A percentile compares a stretch with the other conserved stretches of the same genome.
phyloP scores from a whole-genome alignment of 2,888 invertebrate genomes.

The Aelia acuminata region DNA sequence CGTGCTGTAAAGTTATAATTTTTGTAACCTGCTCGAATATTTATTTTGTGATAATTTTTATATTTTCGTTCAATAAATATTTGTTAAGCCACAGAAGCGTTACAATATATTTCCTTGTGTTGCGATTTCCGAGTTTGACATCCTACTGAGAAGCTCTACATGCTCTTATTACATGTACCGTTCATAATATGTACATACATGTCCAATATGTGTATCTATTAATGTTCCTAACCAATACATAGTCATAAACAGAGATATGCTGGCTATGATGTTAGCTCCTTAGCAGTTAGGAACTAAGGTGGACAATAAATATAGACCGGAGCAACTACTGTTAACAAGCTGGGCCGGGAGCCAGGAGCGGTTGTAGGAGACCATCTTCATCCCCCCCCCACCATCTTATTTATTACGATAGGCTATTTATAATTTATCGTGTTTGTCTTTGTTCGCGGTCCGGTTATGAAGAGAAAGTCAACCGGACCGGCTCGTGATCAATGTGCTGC shows the following conservation, averaged over 20 bases:
- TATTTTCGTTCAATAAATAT: no score
- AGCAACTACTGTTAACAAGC: constrained; percentile 24
- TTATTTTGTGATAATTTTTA: no score
- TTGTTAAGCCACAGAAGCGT: no score
- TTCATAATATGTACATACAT: background rate
- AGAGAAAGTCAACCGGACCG: background rate
- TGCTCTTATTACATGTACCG: no score
- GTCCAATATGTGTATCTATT: background rate
- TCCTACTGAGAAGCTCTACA: no score
- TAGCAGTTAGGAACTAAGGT: background rate
- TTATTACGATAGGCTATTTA: constrained; percentile 23
- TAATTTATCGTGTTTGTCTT: constrained; percentile 7
- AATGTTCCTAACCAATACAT: background rate
- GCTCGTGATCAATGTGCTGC: background rate
- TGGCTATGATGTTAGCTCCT: background rate
- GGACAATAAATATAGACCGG: constrained; percentile 13
- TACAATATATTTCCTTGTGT: no score
- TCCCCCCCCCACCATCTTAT: background rate
- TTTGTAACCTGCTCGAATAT: no score
- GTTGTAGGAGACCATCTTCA: constrained; percentile 1
- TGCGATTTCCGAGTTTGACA: no score
- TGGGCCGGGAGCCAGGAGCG: background rate
- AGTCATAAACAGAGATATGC: background rate
- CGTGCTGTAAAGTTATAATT: no score
- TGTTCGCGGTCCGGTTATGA: background rate